Conservation (phyloP, 2,888 invertebrate species). For the Meiosimyza platycephala region DNA sequence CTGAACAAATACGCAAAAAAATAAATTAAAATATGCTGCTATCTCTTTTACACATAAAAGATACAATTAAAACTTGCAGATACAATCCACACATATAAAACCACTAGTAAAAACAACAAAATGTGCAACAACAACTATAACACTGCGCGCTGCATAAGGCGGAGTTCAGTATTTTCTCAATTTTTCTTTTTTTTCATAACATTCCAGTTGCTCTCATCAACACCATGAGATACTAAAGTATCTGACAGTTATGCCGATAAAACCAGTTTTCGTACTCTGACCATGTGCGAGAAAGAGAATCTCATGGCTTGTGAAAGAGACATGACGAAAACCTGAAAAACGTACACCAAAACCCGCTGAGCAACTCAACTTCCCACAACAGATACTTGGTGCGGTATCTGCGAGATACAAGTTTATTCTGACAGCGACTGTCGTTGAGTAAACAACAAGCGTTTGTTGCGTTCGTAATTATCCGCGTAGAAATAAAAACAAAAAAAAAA, state of each 20-base stretch:
- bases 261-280: slow-evolving; percentile 21
- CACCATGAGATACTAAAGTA: slow-evolving; percentile 2
- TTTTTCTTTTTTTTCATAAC: no score
- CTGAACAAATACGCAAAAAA: no score
- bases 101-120: background rate
- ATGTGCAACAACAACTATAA: background rate
- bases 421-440: slow-evolving; percentile 66
- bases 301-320: background rate
- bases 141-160: slow-evolving; percentile 11
- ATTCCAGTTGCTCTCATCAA: slow-evolving; percentile 7
- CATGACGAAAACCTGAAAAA: slow-evolving; percentile 9
- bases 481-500: slow-evolving; percentile 19
- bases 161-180: slow-evolving; percentile 28
- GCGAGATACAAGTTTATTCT: slow-evolving; percentile 63
- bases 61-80: slow-evolving; percentile 46
- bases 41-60: slow-evolving; percentile 21
- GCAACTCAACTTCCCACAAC: slow-evolving; percentile 50
- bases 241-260: slow-evolving; percentile 28
- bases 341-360: background rate
- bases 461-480: slow-evolving; percentile 50
- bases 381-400: slow-evolving; percentile 58
- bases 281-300: slow-evolving; percentile 22
- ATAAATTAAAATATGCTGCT: background rate
- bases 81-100: slow-evolving; percentile 55
- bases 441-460: slow-evolving; percentile 56